Conservation (phyloP, 2,797 vertebrate species). For the Chloroceryle amazona region DNA sequence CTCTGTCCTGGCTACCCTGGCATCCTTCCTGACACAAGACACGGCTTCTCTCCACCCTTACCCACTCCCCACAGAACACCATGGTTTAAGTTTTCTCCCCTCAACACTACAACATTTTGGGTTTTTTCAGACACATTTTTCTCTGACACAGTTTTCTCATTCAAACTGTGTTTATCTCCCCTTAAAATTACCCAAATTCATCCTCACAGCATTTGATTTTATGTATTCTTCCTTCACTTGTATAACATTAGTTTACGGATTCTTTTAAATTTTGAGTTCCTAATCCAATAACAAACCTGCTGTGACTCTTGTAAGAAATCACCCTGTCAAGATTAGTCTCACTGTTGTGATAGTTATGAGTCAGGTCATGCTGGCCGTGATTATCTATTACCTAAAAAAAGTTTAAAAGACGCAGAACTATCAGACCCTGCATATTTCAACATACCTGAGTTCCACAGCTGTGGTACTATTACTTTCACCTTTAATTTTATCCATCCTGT, state of each 20-base stretch:
- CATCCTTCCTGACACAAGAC: neutral
- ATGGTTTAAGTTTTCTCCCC: neutral
- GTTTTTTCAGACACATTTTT: neutral
- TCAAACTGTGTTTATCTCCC: neutral
- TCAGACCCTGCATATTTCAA: neutral
- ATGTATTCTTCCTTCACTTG: neutral
- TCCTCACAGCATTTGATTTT: accelerated
- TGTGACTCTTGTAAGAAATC: neutral
- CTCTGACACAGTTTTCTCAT: neutral
- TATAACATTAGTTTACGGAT: neutral
- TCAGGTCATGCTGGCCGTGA: neutral
- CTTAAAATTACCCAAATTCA: neutral
- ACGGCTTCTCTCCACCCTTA: neutral
- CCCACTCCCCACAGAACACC: accelerated
- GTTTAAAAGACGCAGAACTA: neutral
- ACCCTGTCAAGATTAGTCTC: neutral
- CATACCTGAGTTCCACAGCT: neutral
- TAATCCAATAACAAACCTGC: neutral
- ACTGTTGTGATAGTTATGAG: neutral
- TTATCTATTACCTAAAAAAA: neutral
- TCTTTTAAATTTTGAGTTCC: neutral
- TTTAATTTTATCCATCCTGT: neutral
- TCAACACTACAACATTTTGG: accelerated
- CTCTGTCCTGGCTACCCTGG: neutral
- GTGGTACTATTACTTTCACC: neutral